A percentile compares a stretch with the other conserved stretches of the same genome.
These are phyloP conservation scores for Poeciliopsis retropinna DNA, from an alignment of 2,113 vertebrate species.

Conservation along the genomic window DNA sequence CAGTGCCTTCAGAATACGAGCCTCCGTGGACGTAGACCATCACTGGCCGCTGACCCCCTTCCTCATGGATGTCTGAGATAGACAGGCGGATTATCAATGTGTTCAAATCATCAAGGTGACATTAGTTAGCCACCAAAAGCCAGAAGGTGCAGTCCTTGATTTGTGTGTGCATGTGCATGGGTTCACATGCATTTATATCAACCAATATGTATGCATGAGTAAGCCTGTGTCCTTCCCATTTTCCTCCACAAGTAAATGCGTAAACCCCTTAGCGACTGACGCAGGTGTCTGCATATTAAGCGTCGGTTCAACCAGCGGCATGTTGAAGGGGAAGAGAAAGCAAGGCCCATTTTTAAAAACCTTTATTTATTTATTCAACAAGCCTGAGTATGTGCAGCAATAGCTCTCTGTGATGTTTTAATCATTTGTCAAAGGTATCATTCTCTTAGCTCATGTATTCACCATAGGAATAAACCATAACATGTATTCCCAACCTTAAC, in stretches of 20 bases:
- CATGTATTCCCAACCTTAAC: conserved; percentile 14
- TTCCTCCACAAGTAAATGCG: conserved; percentile 55
- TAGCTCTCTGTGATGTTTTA: conserved; percentile 20
- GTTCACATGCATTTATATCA: conserved; percentile 57
- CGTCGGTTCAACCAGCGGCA: conserved; percentile 40
- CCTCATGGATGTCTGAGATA: conserved; percentile 88
- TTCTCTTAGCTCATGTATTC: conserved; percentile 9
- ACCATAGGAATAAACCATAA: conserved; percentile 9
- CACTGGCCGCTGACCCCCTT: conserved; percentile 89
- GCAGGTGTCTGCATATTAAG: conserved; percentile 73
- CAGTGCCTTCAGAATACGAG: conserved; percentile 94
- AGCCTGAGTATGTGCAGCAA: conserved; percentile 20
- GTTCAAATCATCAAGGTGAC: conserved; percentile 17
- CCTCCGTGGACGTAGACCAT: conserved; percentile 97
- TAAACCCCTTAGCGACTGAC: conserved; percentile 55
- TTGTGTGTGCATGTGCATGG: conserved; percentile 4
- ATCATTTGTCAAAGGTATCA: conserved; percentile 33
- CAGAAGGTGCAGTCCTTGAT: conserved; percentile 15
- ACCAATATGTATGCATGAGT: conserved; percentile 72
- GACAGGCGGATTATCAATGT: neutral
- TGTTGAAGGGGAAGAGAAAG: conserved; percentile 9
- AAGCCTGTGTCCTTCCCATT: conserved; percentile 65
- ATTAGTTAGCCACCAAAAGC: conserved; percentile 13
- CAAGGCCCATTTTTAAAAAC: conserved; percentile 3
- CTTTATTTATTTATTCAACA: conserved; percentile 32